Percentiles rank a stretch among this genome's conserved stretches.
Conservation (phyloP, 2,797 vertebrate species). For the Leuciscus waleckii region DNA sequence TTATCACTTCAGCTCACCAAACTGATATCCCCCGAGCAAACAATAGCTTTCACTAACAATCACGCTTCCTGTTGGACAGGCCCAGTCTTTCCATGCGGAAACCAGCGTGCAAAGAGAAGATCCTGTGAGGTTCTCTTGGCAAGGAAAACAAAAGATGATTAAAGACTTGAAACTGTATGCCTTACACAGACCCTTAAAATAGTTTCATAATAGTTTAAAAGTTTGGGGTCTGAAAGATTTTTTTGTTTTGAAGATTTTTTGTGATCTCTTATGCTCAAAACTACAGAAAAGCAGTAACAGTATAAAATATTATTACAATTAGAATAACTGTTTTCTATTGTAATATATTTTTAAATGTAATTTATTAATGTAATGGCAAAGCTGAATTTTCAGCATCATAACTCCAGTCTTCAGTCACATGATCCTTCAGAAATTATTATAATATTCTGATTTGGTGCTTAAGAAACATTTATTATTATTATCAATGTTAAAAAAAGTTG, state of each 20-base stretch:
- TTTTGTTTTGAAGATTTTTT: not conserved
- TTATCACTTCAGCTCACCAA: slow-evolving; percentile 30
- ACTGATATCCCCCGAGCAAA: slow-evolving; percentile 35
- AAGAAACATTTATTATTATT: not conserved
- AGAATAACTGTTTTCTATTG: not conserved
- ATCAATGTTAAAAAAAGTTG: not conserved
- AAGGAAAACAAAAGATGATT: not conserved
- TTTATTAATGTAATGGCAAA: not conserved
- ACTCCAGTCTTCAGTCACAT: not conserved
- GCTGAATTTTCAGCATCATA: slow-evolving; percentile 3
- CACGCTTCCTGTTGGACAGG: slow-evolving; percentile 56
- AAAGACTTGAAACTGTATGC: not conserved
- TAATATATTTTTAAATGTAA: not conserved
- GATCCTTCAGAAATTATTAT: not conserved
- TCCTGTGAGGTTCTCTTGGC: slow-evolving; percentile 37
- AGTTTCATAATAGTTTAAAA: not conserved
- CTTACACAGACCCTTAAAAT: not conserved
- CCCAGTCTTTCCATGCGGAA: slow-evolving; percentile 51
- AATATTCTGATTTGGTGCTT: not conserved
- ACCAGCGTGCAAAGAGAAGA: slow-evolving; percentile 34
- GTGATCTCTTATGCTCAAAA: not conserved
- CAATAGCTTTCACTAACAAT: slow-evolving; percentile 56
- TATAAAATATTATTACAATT: not conserved
- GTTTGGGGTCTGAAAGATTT: not conserved
- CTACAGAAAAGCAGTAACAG: not conserved